Evolutionary conservation across 2,888 invertebrate genomes (phyloP), one percentile per base, ranked within the genome.

Genomic region (Cephalotes varians): DNA sequence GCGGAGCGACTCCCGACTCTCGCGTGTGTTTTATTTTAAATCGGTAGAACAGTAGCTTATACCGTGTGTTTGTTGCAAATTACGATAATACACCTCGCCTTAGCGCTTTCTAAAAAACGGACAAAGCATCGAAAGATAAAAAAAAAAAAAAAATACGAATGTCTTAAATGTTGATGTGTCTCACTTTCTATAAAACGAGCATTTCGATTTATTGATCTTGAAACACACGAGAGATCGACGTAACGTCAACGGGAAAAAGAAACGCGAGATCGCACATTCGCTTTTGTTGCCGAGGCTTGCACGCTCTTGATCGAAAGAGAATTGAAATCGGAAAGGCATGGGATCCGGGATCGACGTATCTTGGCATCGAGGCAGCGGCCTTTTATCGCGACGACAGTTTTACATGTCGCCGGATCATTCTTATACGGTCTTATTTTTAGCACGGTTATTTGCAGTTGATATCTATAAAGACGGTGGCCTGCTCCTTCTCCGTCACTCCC

Each of bases 391-490:
- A 34, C 34, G 31, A 40, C 5, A 28, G 25, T 60, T 80, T 73
- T 51, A 56, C 51, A 7, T 18, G 15, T 34, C 56, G 18, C 5
- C 12, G 18, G 12, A 34, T 28, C 44, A 54, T 76, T 86, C 51
- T 47, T 25, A 71, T 74, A 18, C 18, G n/a, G 25, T 60, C 9
- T 79, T 76, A 81, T 79, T 83, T 85, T 67, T 49, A 82, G 69
- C 72, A 47, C 49, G 18, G 51, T 80, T 79, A 80, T 82, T 85
- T 87, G 44, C 71, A 74, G 85, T 74, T 72, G 79, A 58, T 60
- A 77, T 73, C 44, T 18, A 47, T 44, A 40, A 77, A 81, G 49
- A 47, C 80, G 47, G 6, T 10, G 10, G 28, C n/a, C 34, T n/a
- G 12, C n/a, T n/a, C 28, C 54, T 15, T 28, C n/a, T n/a, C 28